phyloP scores from a whole-genome alignment of 1,140 invertebrate species.

The Patella vulgata region DNA sequence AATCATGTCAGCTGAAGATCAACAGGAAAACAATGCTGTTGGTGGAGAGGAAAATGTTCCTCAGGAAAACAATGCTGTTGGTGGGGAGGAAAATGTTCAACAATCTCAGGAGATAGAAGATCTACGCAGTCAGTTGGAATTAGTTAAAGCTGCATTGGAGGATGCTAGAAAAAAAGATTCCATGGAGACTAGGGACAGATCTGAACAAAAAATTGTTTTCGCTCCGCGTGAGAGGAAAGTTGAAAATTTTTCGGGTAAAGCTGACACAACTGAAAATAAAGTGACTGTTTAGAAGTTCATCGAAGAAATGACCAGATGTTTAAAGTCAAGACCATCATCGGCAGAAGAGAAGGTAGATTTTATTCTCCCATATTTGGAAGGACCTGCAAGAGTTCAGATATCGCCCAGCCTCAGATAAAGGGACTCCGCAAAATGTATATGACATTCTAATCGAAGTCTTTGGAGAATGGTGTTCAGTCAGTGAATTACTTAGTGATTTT shows the following conservation, averaged over 20 bases:
- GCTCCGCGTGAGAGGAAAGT: slow-evolving; percentile 11
- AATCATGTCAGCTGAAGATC: too few species aligned
- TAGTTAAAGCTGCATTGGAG: background rate
- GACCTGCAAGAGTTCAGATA: slow-evolving; percentile 11
- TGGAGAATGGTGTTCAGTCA: slow-evolving; percentile 6
- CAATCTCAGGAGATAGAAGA: background rate
- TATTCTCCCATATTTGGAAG: slow-evolving; percentile 9
- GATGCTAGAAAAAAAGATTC: slow-evolving; percentile 3
- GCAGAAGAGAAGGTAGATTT: slow-evolving; percentile 18
- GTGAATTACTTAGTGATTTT: slow-evolving; percentile 7
- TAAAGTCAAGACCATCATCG: slow-evolving; percentile 12
- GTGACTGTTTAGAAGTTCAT: slow-evolving; percentile 11
- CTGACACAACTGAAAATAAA: background rate
- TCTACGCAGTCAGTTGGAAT: background rate
- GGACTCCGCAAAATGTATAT: background rate
- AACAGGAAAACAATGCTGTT: too few species aligned
- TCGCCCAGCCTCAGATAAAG: slow-evolving; percentile 1
- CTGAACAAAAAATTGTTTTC: slow-evolving; percentile 12
- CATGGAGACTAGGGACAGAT: too few species aligned
- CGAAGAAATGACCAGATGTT: slow-evolving; percentile 1
- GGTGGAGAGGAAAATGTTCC: too few species aligned
- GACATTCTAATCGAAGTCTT: slow-evolving; percentile 15
- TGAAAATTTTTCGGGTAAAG: slow-evolving; percentile 10
- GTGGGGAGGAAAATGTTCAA: too few species aligned
- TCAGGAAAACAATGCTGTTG: too few species aligned